These are phyloP conservation scores for Philonicus albiceps DNA, from an alignment of 2,888 invertebrate species.

Conservation along the genomic window DNA sequence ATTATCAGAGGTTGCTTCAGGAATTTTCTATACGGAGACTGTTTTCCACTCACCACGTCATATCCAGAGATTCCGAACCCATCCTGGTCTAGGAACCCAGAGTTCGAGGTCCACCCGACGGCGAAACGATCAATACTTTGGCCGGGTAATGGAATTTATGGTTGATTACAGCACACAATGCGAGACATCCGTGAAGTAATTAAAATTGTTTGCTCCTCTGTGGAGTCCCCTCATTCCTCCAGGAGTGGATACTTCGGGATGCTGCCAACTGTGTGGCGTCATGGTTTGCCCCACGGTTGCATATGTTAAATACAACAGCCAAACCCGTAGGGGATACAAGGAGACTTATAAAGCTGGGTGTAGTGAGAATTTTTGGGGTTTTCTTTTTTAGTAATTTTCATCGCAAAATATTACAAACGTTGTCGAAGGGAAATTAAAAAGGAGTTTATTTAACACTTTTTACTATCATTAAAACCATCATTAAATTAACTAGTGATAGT, in stretches of 20 bases:
- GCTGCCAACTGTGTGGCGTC: background rate
- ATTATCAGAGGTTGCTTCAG: background rate
- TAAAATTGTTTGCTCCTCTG: slow-evolving; percentile 21
- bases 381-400: background rate
- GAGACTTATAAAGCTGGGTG: background rate
- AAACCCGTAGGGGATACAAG: background rate
- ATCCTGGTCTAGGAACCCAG: background rate
- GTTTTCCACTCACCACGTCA: background rate
- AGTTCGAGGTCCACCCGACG: background rate
- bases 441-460: too few relatives aligned
- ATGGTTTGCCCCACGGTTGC: background rate
- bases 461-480: too few relatives aligned
- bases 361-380: background rate
- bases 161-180: slow-evolving; percentile 16
- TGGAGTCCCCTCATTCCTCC: background rate
- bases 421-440: background rate
- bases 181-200: slow-evolving; percentile 1
- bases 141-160: slow-evolving; percentile 26
- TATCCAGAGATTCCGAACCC: background rate
- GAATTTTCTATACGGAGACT: background rate
- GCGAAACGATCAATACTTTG: slow-evolving; percentile 10
- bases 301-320: background rate
- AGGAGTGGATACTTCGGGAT: background rate
- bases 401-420: background rate
- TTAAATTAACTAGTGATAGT: too few relatives aligned